A percentile compares a stretch with the other conserved stretches of the same genome.
Conservation (phyloP, 2,888 invertebrate genomes). For the Lapara coniferarum region DNA sequence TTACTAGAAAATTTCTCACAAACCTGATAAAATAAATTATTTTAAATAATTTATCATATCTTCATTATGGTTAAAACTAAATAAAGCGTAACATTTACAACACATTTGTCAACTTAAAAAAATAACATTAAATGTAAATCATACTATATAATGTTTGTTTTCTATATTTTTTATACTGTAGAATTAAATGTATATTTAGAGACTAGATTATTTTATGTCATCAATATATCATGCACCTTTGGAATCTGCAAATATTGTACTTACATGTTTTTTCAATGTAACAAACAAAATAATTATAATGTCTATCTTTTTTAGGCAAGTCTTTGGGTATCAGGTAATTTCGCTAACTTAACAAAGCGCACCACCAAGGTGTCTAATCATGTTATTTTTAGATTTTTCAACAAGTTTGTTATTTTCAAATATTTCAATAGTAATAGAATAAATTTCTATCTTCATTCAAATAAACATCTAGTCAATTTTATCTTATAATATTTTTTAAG, state of each 20-base stretch:
- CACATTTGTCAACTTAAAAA: conserved; percentile 15
- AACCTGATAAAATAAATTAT: not conserved
- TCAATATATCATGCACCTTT: not conserved
- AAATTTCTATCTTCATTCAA: not conserved
- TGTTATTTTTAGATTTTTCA: no score
- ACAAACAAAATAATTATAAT: no score
- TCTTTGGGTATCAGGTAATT: no score
- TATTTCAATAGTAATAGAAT: no score
- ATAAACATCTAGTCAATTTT: not conserved
- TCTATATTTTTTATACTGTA: not conserved
- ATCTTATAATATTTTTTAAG: not conserved
- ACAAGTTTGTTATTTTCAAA: no score
- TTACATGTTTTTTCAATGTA: not conserved
- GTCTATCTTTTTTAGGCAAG: no score
- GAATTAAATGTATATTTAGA: not conserved
- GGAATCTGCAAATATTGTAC: not conserved
- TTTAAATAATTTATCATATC: not conserved
- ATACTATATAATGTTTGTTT: not conserved
- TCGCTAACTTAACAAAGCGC: no score
- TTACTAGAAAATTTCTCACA: no score
- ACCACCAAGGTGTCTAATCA: no score
- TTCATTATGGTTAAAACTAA: conserved; percentile 12
- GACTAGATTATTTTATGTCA: conserved; percentile 11
- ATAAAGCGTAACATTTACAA: conserved; percentile 20
- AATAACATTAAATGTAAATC: conserved; percentile 15